Evolutionary conservation across 2,888 invertebrate genomes (phyloP), one percentile per base, ranked within the genome.

Genomic region (Eretmocerus hayati): DNA sequence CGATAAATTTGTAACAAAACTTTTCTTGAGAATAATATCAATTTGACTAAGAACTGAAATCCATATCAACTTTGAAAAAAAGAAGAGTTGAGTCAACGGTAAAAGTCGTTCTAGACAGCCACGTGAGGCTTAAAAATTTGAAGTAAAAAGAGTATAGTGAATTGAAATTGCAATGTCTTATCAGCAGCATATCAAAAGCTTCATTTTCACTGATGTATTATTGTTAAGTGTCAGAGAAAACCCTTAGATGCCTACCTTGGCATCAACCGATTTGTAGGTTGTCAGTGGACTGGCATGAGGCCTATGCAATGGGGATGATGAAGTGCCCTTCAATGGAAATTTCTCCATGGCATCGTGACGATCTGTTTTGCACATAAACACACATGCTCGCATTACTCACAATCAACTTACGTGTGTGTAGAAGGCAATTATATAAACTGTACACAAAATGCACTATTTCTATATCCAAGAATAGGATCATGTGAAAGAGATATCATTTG

Each of bases 241-340:
- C 52, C 50, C 53, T 42, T 46, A 30, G 58, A 61, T 57, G 61
- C 61, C 60, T 67, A 70, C 70, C 68, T 71, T 65, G 57, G 65
- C 66, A 62, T 69, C 67, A 55, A 71, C 66, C 46, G 71, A 67
- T 55, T 63, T 66, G 64, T 71, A 70, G 54, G 64, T 66, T 46
- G 69, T 66, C 52, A 66, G 62, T 35, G 63, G 56, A 54, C 60
- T 62, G 53, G 64, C 58, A 59, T 65, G 62, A 59, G 62, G 58
- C 52, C 64, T 60, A 48, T 60, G 62, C 55, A 65, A 59, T 54
- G 62, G 60, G 51, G 63, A 57, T 48, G 63, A 54, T 52, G 62
- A 58, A 53, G 69, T 68, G 58, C 79, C 79, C 73, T 80, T 83
- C 67, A 84, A 72, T 68, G 84, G 84, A 74, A 78, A 82, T 74